Conservation (phyloP, 92 coral and sea anemone genomes). For the Ricordea florida region DNA sequence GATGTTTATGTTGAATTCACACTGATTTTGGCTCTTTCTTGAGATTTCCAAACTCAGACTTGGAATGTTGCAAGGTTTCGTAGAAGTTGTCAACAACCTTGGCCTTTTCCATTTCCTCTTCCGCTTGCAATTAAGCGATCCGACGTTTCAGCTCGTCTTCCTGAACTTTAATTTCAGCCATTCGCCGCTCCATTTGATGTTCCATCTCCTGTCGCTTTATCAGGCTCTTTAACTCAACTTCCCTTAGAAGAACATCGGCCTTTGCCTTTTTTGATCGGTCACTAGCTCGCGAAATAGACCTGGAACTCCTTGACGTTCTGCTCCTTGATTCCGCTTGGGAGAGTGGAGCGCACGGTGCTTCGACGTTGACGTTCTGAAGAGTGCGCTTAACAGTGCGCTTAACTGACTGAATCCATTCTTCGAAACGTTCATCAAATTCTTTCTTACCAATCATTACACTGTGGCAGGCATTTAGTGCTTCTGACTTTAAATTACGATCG, state of each 20-base stretch:
- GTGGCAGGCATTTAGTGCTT: not conserved
- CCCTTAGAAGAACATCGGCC: not conserved
- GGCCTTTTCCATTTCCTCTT: conserved; percentile 18
- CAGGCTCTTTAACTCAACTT: not conserved
- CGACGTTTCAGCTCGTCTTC: conserved; percentile 1
- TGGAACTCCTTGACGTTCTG: no score
- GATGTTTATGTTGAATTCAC: no score
- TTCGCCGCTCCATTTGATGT: conserved; percentile 13
- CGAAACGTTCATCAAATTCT: not conserved
- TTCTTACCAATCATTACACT: not conserved
- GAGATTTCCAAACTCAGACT: no score
- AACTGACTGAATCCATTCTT: no score
- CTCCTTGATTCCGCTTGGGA: not conserved
- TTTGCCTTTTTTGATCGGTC: conserved; percentile 1
- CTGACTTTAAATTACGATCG: not conserved
- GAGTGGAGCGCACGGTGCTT: not conserved
- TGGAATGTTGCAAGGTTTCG: not conserved
- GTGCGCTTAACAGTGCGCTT: no score
- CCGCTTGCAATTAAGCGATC: not conserved
- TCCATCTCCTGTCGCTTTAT: not conserved
- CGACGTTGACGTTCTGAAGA: no score
- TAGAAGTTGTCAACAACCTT: not conserved
- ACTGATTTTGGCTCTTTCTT: no score
- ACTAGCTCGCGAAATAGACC: not conserved
- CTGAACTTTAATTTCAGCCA: conserved; percentile 1